phyloP scores from a whole-genome alignment of 2,888 invertebrate species.

The Mimas tiliae region DNA sequence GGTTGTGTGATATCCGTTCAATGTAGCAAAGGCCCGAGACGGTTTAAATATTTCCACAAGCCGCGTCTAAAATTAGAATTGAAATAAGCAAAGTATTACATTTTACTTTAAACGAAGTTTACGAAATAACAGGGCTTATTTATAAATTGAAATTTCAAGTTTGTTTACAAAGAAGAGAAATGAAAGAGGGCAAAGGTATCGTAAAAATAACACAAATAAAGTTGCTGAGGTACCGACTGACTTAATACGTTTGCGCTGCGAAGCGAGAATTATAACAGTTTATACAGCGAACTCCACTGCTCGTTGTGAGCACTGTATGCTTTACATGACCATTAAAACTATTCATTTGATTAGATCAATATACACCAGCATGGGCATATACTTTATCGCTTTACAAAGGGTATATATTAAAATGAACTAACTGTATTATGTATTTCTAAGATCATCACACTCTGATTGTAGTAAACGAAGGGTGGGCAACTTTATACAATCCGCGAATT shows the following conservation, averaged over 20 bases:
- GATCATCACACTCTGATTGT: neutral
- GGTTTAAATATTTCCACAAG: slow-evolving; percentile 23
- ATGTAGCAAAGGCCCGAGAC: slow-evolving; percentile 7
- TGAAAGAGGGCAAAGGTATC: slow-evolving; percentile 27
- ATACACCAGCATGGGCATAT: too few species aligned
- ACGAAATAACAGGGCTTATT: slow-evolving; percentile 38
- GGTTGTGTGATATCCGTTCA: slow-evolving; percentile 8
- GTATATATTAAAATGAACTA: too few species aligned
- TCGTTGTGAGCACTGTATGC: neutral
- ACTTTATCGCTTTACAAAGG: too few species aligned
- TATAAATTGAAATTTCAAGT: slow-evolving; percentile 38
- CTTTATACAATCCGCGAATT: too few species aligned
- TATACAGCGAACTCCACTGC: neutral
- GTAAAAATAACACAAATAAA: slow-evolving; percentile 35
- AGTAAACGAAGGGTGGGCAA: too few species aligned
- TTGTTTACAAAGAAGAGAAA: slow-evolving; percentile 32
- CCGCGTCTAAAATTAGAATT: slow-evolving; percentile 42
- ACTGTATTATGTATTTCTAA: too few species aligned
- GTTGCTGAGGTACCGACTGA: slow-evolving; percentile 29
- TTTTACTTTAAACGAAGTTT: slow-evolving; percentile 40
- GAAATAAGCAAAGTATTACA: slow-evolving; percentile 43
- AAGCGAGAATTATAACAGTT: neutral
- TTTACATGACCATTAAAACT: too few species aligned
- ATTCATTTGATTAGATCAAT: too few species aligned
- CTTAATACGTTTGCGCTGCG: slow-evolving; percentile 3